Percentiles rank a stretch among this genome's conserved stretches.
Conservation (phyloP, 92 coral and sea anemone genomes). For the Montipora capitata region DNA sequence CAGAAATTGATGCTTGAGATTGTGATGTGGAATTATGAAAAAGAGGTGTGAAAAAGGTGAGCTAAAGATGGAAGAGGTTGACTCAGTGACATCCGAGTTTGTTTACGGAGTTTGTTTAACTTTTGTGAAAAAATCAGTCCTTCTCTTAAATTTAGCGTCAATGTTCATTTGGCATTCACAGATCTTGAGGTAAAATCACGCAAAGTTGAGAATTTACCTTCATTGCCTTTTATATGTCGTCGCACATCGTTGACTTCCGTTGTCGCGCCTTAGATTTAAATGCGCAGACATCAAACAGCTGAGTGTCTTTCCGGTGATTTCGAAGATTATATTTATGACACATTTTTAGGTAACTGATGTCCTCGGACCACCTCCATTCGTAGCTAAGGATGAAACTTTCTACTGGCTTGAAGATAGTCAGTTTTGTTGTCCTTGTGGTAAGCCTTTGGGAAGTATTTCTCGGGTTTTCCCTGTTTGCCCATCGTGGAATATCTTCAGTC, state of each 20-base stretch:
- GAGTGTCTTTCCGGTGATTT: not conserved
- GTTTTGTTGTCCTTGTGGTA: not conserved
- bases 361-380: not conserved
- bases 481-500: not conserved
- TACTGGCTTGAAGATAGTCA: not conserved
- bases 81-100: too few species aligned
- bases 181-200: too few species aligned
- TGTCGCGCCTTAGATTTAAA: not conserved
- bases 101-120: too few species aligned
- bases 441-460: slow-evolving; percentile 18
- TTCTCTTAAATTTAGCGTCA: too few species aligned
- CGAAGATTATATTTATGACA: not conserved
- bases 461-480: slow-evolving; percentile 1
- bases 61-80: too few species aligned
- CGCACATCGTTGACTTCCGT: not conserved
- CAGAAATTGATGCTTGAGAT: too few species aligned
- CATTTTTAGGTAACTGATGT: not conserved
- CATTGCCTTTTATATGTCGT: not conserved
- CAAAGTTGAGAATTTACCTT: too few species aligned
- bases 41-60: too few species aligned
- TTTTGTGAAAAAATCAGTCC: too few species aligned
- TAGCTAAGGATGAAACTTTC: slow-evolving; percentile 10
- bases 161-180: too few species aligned
- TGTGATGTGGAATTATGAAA: too few species aligned
- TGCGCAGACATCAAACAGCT: not conserved